phyloP scores from a whole-genome alignment of 1,140 invertebrate genomes.

The Ceratina calcarata region DNA sequence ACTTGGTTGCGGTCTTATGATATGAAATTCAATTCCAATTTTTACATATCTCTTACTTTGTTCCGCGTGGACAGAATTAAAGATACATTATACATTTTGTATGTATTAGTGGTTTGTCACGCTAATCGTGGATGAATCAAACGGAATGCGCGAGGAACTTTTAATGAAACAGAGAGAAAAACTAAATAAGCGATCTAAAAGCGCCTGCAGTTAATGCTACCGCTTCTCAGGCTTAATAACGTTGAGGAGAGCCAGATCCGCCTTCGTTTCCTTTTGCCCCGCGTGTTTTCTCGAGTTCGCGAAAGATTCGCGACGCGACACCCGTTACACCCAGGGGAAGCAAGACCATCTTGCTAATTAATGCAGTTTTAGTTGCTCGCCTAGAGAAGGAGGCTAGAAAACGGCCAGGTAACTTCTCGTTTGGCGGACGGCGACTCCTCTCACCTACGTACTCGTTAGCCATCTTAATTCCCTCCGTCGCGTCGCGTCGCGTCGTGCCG shows the following conservation, averaged over 20 bases:
- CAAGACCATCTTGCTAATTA: slow-evolving; percentile 37
- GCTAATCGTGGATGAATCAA: slow-evolving; percentile 18
- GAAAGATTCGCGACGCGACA: neutral
- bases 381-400: slow-evolving; percentile 6
- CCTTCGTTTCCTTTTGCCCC: neutral
- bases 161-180: slow-evolving; percentile 11
- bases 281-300: slow-evolving; percentile 13
- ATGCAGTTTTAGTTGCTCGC: slow-evolving; percentile 36
- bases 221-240: slow-evolving; percentile 16
- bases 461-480: slow-evolving; percentile 6
- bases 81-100: too few species aligned
- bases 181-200: slow-evolving; percentile 15
- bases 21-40: neutral
- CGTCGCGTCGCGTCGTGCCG: too few species aligned
- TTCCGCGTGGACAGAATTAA: too few species aligned
- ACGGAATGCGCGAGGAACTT: slow-evolving; percentile 4
- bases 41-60: too few species aligned
- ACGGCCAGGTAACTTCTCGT: neutral
- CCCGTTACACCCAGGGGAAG: neutral
- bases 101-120: slow-evolving; percentile 3
- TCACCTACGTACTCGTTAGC: slow-evolving; percentile 14
- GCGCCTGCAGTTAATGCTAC: slow-evolving; percentile 6
- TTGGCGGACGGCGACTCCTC: neutral
- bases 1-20: neutral
- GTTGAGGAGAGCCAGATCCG: neutral